Evolutionary conservation across 2,113 vertebrate species (phyloP).

Genomic region (Paedocypris sp.): DNA sequence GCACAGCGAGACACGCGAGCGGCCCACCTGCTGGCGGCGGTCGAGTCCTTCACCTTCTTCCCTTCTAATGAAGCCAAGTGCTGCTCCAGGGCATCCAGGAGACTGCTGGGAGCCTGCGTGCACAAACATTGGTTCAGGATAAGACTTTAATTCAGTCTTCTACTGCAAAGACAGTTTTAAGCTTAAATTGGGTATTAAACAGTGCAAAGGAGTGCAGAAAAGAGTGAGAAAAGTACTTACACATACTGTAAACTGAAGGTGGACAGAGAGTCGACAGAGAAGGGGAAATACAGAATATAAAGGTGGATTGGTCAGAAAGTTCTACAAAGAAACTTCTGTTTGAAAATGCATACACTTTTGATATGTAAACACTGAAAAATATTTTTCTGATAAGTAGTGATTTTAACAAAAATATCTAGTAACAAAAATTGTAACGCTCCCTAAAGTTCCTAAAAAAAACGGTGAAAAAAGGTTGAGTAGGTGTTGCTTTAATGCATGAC

Average conservation of each 20-base stretch:
- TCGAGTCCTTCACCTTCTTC: slow-evolving; percentile 98
- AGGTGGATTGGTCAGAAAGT: slow-evolving; percentile 67
- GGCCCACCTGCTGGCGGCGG: slow-evolving; percentile 88
- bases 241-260: slow-evolving; percentile 73
- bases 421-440: no score
- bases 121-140: slow-evolving; percentile 33
- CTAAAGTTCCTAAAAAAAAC: no score
- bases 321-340: no score
- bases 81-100: slow-evolving; percentile 95
- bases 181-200: slow-evolving; percentile 47
- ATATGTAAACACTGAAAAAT: no score
- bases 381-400: no score
- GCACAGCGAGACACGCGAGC: background rate
- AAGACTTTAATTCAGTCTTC: slow-evolving; percentile 40
- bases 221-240: slow-evolving; percentile 68
- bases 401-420: no score
- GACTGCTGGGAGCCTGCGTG: slow-evolving; percentile 87
- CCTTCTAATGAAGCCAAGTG: slow-evolving; percentile 97
- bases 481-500: no score
- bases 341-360: no score
- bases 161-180: slow-evolving; percentile 40
- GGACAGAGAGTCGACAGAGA: slow-evolving; percentile 54
- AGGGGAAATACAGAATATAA: slow-evolving; percentile 71
- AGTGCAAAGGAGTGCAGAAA: slow-evolving; percentile 53
- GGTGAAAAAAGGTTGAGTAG: no score